phyloP scores from a whole-genome alignment of 2,113 vertebrate genomes.

The Myrmophylax atrothorax region DNA sequence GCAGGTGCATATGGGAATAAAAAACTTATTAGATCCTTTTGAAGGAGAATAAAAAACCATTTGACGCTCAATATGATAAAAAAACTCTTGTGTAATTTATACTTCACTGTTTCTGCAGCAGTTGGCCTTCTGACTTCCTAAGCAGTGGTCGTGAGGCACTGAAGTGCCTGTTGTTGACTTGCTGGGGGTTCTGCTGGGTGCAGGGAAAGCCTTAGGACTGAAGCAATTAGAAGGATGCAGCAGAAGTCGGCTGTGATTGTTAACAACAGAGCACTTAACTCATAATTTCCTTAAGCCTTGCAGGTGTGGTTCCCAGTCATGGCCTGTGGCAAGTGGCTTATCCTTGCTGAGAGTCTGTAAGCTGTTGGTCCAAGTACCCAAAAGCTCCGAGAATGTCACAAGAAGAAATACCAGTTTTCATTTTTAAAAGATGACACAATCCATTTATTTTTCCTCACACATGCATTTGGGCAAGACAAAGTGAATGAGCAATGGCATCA shows the following conservation, averaged over 20 bases:
- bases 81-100: not conserved
- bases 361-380: not conserved
- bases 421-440: not conserved
- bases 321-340: not conserved
- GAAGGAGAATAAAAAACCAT: not conserved
- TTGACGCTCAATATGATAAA: not conserved
- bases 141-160: fast-evolving
- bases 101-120: not conserved
- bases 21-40: not conserved
- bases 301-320: not conserved
- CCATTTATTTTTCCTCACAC: not conserved
- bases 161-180: not conserved
- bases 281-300: not conserved
- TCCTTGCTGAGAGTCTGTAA: not conserved
- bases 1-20: not conserved
- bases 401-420: fast-evolving
- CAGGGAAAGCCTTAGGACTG: not conserved
- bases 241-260: not conserved
- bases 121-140: not conserved
- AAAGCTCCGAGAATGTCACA: not conserved
- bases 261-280: not conserved
- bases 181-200: not conserved
- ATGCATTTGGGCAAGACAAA: not conserved
- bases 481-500: not conserved
- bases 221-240: not conserved